phyloP scores from a whole-genome alignment of 2,797 vertebrate species.

The Sus cebifrons region DNA sequence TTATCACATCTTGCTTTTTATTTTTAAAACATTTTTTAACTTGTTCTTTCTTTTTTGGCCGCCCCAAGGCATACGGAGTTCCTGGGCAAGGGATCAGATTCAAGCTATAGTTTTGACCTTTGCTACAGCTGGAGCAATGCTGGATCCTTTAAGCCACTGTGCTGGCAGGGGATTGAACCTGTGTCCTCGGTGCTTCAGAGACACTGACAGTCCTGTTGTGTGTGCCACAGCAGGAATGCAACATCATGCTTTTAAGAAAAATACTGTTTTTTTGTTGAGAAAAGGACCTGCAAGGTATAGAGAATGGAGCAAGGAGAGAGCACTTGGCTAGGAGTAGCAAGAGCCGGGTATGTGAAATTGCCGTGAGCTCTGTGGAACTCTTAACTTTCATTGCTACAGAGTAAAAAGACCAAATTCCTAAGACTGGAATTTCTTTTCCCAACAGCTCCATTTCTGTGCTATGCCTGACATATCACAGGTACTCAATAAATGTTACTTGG shows the following conservation, averaged over 20 bases:
- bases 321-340: background rate
- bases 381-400: background rate
- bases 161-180: too few relatives aligned
- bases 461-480: background rate
- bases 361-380: background rate
- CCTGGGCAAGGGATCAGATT: too few relatives aligned
- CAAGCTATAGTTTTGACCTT: too few relatives aligned
- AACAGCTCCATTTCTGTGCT: conserved; percentile 11
- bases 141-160: too few relatives aligned
- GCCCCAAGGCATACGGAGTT: too few relatives aligned
- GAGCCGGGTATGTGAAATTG: conserved; percentile 24
- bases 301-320: background rate
- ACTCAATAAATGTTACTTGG: conserved; percentile 52
- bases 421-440: conserved; percentile 52
- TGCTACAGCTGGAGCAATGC: too few relatives aligned
- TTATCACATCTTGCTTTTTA: background rate
- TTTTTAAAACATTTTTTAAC: too few relatives aligned
- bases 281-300: conserved; percentile 12
- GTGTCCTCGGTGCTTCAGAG: too few relatives aligned
- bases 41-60: too few relatives aligned
- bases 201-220: too few relatives aligned
- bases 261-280: conserved; percentile 56
- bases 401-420: conserved; percentile 40
- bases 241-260: background rate
- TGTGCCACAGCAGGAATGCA: too few relatives aligned